These are phyloP conservation scores for Hiodon alosoides DNA, from an alignment of 2,113 vertebrate genomes.

Conservation along the genomic window DNA sequence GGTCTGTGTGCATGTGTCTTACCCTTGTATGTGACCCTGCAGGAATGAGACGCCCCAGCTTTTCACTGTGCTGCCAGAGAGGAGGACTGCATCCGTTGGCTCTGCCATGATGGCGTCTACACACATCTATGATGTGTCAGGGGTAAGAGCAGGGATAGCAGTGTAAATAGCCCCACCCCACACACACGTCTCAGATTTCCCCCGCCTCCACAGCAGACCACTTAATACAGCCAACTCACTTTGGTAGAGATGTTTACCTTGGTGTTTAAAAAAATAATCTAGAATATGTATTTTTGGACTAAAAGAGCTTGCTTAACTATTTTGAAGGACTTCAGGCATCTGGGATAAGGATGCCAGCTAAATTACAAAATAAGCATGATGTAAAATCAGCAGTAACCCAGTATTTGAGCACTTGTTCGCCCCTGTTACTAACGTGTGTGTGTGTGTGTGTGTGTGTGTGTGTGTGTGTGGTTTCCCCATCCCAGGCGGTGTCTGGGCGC, in stretches of 20 bases:
- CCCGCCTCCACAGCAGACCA: not conserved
- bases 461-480: not conserved
- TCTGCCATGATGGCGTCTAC: constrained; percentile 89
- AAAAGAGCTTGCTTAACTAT: no score
- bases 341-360: no score
- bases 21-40: constrained; percentile 9
- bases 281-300: no score
- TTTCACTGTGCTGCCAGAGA: constrained; percentile 82
- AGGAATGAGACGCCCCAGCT: constrained; percentile 88
- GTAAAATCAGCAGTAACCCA: no score
- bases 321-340: no score
- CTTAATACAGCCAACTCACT: not conserved
- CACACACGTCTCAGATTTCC: no score
- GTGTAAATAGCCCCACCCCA: not conserved
- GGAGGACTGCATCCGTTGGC: constrained; percentile 74
- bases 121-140: constrained; percentile 84
- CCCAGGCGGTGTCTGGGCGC: constrained; percentile 55
- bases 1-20: not conserved
- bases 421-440: not conserved
- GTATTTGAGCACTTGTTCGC: no score
- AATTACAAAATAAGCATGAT: no score
- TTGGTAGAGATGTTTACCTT: no score
- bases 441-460: not conserved
- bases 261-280: no score
- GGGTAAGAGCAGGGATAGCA: constrained; percentile 42